Conservation (phyloP, 1,140 invertebrate genomes). For the Trichonephila clavipes region DNA sequence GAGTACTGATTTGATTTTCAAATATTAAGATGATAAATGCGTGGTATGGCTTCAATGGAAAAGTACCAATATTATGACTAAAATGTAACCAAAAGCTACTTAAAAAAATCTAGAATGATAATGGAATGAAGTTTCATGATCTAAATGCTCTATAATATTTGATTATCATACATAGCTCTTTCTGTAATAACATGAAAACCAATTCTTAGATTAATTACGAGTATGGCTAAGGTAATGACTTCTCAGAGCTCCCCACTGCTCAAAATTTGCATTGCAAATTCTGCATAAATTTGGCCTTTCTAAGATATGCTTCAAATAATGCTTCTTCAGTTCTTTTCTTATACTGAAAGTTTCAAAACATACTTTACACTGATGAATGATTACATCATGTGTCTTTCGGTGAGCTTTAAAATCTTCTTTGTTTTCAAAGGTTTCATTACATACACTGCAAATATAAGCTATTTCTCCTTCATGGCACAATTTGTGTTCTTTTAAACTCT, state of each 20-base stretch:
- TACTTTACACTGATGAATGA: conserved; percentile 69
- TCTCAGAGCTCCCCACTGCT: conserved; percentile 68
- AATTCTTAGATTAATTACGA: conserved; percentile 17
- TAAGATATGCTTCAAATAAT: conserved; percentile 73
- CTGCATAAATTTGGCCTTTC: conserved; percentile 69
- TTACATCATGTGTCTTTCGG: conserved; percentile 61
- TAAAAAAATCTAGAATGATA: too few species aligned
- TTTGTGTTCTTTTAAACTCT: conserved; percentile 60
- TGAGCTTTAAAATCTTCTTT: conserved; percentile 68
- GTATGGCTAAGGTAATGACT: conserved; percentile 69
- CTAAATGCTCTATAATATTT: too few species aligned
- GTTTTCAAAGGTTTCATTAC: conserved; percentile 63
- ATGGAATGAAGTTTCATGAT: too few species aligned
- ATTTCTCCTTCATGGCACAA: conserved; percentile 55
- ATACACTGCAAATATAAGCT: conserved; percentile 69
- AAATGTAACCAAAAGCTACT: too few species aligned
- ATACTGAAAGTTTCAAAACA: conserved; percentile 67
- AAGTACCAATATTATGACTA: too few species aligned
- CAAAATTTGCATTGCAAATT: conserved; percentile 74
- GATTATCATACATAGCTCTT: too few species aligned
- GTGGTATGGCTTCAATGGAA: too few species aligned
- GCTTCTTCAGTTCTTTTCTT: conserved; percentile 64
- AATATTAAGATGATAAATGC: too few species aligned
- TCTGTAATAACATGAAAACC: too few species aligned
- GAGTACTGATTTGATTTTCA: too few species aligned